These are phyloP conservation scores for Heterodera filipjevi DNA, from an alignment of 2,888 invertebrate species.

Conservation along the genomic window DNA sequence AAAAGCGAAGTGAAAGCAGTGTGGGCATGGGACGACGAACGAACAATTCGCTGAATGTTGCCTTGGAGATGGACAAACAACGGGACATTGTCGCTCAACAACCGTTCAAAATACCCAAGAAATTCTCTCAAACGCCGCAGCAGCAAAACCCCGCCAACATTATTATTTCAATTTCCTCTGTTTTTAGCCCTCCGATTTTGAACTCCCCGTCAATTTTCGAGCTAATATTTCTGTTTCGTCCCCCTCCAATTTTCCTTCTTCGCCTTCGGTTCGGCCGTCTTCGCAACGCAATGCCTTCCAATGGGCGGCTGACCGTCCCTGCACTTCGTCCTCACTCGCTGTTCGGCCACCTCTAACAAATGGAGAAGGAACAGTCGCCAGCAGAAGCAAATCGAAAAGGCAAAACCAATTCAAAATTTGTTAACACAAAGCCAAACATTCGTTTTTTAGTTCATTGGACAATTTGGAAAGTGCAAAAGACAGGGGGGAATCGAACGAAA, in stretches of 20 bases:
- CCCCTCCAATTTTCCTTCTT: background rate
- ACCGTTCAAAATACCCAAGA: background rate
- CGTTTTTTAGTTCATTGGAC: background rate
- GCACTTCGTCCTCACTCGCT: background rate
- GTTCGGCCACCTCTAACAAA: background rate
- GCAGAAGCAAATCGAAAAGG: background rate
- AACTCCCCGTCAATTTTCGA: background rate
- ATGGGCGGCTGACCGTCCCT: slow-evolving; percentile 6
- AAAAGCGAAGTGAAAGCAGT: background rate
- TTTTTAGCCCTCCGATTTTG: background rate
- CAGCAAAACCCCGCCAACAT: background rate
- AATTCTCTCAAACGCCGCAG: background rate
- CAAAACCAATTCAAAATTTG: background rate
- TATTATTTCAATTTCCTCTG: too few species aligned
- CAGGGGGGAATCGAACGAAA: background rate
- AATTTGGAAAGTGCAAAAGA: background rate
- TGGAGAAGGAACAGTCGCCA: background rate
- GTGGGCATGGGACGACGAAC: slow-evolving; percentile 11
- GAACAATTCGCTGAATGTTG: slow-evolving; percentile 22
- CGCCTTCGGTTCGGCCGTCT: background rate
- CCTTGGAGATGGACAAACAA: background rate
- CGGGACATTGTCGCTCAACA: background rate
- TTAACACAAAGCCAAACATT: background rate
- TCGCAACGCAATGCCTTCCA: background rate
- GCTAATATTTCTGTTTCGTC: background rate